A percentile compares a stretch with the other conserved stretches of the same genome.
These are phyloP conservation scores for Microctonus brassicae DNA, from an alignment of 2,888 invertebrate species.

Conservation along the genomic window DNA sequence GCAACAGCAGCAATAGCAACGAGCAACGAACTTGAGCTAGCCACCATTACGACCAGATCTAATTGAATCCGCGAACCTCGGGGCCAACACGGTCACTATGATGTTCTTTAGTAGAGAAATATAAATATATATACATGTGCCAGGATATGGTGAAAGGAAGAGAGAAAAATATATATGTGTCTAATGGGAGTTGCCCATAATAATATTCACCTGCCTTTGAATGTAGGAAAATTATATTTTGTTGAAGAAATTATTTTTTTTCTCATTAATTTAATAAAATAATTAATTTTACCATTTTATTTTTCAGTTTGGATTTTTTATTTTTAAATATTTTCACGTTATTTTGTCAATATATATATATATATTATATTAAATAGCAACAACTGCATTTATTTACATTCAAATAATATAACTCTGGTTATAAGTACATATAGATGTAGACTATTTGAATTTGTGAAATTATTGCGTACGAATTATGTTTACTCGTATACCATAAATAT, in stretches of 20 bases:
- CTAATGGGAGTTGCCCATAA: neutral
- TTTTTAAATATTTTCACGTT: neutral
- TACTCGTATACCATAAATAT: too few relatives aligned
- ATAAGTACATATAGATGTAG: too few relatives aligned
- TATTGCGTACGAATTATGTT: too few relatives aligned
- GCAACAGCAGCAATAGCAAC: neutral
- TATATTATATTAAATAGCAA: too few relatives aligned
- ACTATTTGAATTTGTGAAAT: too few relatives aligned
- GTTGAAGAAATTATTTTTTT: neutral
- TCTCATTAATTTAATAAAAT: neutral
- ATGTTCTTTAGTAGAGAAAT: neutral
- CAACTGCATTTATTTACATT: too few relatives aligned
- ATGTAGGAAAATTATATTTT: neutral
- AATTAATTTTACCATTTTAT: too few relatives aligned
- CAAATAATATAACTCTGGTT: too few relatives aligned
- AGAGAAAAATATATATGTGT: neutral
- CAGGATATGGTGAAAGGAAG: neutral
- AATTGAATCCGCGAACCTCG: slow-evolving; percentile 58
- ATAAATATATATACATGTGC: neutral
- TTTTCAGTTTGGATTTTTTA: neutral
- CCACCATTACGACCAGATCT: slow-evolving; percentile 60
- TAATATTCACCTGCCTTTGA: neutral
- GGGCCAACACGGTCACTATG: slow-evolving; percentile 38
- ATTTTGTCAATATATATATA: too few relatives aligned
- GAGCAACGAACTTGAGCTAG: slow-evolving; percentile 19